Base-by-base conservation (phyloP, 2,888 invertebrate genomes). In the Drosophila meridionalis region DNA sequence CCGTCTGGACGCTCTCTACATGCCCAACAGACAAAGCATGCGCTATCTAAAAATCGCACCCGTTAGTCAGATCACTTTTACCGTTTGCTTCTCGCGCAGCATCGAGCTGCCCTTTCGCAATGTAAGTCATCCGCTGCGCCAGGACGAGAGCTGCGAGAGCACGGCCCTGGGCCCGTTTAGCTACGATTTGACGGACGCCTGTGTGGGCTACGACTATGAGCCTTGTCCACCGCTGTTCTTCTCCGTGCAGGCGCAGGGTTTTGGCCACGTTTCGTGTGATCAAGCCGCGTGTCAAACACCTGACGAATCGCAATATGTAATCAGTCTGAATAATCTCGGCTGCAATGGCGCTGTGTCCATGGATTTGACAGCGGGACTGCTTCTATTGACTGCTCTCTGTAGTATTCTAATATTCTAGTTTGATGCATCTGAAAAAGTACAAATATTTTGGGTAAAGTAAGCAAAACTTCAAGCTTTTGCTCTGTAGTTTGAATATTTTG, bases 1-100 rank as follows among this genome's bases (percentile, higher is more conserved):
- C 89, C 94, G 95, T 38, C 91, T 97, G 47, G 94, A 95, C 79
- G 94, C 97, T 0, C 96, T 96, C 91, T 97, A 97, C 84, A 96
- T 96, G 93, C 95, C 92, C 68, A 90, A 80, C 0, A 92, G 93
- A 42, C 94, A 94, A 53, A 93, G 92, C 4, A 94, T 94, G 75
- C 94, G 95, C 50, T 94, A 91, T 83, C 87, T 96, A 4, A 94
- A 94, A 76, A 93, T 96, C 59, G 92, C 94, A 56, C 94, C 95
- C 42, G 91, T 93, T 3, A 94, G 94, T 28, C 94, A 95, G 12
- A 73, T 85, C 0, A 78, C 92, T n/a, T 93, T 96, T 14, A 94
- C 93, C 11, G 94, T 97, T 8, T 97, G 97, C 85, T 93, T 94
- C 40, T 96, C 97, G 0, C 94, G 96, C 57, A 89, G 91, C 4